Percentiles rank a stretch among this genome's conserved stretches.
Evolutionary conservation across 2,113 vertebrate genomes (phyloP).

Genomic region (Gopherus flavomarginatus): DNA sequence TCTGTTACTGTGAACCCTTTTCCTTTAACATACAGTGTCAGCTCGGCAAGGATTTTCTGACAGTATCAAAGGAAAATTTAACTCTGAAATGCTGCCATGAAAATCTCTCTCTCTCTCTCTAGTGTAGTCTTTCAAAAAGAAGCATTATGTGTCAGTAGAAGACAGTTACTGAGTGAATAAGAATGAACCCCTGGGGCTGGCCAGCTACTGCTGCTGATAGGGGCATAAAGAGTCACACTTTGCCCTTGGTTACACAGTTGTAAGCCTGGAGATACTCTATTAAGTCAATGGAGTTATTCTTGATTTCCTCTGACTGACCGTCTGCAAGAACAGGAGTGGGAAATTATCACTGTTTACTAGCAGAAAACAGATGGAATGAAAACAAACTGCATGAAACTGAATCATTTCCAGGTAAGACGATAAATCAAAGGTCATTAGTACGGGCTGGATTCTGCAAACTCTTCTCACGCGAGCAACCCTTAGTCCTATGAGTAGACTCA

Average conservation of each 20-base stretch:
- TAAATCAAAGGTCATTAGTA: background rate
- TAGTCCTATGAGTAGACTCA: background rate
- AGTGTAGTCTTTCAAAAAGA: slow-evolving; percentile 21
- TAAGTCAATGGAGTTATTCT: background rate
- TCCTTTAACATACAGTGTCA: slow-evolving; percentile 70
- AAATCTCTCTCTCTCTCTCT: slow-evolving; percentile 56
- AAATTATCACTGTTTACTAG: background rate
- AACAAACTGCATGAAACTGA: background rate
- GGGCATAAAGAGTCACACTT: slow-evolving; percentile 38
- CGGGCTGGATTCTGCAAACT: background rate
- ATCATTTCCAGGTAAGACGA: background rate
- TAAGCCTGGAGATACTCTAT: background rate
- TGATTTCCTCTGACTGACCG: background rate
- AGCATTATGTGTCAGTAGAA: slow-evolving; percentile 58
- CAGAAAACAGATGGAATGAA: background rate
- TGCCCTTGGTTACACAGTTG: background rate
- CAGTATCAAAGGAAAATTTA: slow-evolving; percentile 72
- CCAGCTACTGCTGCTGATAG: slow-evolving; percentile 50
- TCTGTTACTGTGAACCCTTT: slow-evolving; percentile 63
- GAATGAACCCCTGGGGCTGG: slow-evolving; percentile 47
- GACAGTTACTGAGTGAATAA: slow-evolving; percentile 59
- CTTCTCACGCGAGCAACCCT: background rate
- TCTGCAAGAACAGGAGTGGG: background rate
- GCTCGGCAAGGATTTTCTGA: slow-evolving; percentile 74
- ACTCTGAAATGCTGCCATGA: slow-evolving; percentile 63